Conservation (phyloP, 2,797 vertebrate genomes). For the Brachyalestes nurse region DNA sequence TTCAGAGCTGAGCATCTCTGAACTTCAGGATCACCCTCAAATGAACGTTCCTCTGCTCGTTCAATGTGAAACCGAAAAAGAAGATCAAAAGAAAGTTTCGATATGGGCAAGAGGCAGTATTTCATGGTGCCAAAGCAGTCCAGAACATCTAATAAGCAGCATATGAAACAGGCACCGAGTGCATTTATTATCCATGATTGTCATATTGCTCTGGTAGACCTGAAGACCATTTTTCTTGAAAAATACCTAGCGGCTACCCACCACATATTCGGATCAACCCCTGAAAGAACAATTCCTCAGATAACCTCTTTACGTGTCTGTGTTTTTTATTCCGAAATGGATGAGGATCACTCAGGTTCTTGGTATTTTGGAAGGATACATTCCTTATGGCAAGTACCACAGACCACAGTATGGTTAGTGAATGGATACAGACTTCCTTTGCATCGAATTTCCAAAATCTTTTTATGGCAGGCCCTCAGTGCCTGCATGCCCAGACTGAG, state of each 20-base stretch:
- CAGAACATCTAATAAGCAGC: background rate
- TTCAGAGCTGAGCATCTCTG: background rate
- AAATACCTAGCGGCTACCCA: background rate
- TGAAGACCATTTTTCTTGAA: background rate
- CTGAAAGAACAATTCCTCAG: background rate
- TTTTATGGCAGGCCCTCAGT: background rate
- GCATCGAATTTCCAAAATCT: background rate
- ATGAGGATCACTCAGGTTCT: background rate
- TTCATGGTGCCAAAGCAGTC: background rate
- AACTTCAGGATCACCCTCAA: slow-evolving; percentile 1
- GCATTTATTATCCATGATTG: background rate
- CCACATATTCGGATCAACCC: background rate
- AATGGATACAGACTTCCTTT: background rate
- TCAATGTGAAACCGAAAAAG: background rate
- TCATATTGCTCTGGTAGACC: background rate
- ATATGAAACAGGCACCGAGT: background rate
- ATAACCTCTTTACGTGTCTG: background rate
- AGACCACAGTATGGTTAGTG: background rate
- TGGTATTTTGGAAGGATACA: background rate
- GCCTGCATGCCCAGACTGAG: background rate
- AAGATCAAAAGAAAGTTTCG: background rate
- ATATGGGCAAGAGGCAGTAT: background rate
- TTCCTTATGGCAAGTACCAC: background rate
- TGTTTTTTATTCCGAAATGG: background rate
- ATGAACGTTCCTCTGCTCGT: background rate